Evolutionary conservation across 2,797 vertebrate genomes (phyloP), one percentile per base, ranked within the genome.

Genomic region (Sebastes matsubarae): DNA sequence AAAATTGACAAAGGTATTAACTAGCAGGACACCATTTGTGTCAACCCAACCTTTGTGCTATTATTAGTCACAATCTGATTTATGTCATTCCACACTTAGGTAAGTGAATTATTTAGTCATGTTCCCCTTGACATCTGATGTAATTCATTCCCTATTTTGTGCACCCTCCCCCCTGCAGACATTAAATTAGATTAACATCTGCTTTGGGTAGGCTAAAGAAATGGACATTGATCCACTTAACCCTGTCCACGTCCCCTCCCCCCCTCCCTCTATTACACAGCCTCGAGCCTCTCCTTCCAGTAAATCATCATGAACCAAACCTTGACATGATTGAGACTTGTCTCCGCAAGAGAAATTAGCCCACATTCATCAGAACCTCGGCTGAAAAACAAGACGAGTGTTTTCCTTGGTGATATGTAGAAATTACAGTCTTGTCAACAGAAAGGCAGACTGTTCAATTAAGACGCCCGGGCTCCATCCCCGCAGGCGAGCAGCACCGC

Each of bases 151-250:
- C 91, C 64, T 87, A 3, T 80, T 82, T 74, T 68, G 77, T 74
- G 64, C 84, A 18, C 68, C 78, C 77, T 78, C 85, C 73, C 71
- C 74, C 65, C 80, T 63, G 66, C 57, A 80, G 84, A 92, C 74
- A 52, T 93, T 79, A 84, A 89, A 94, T 95, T 82, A 93, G 89
- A 94, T 95, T 92, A 87, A 89, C 83, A 89, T 92, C 88, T 84
- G 87, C 82, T 91, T 89, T 80, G 77, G 70, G 64, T 77, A 30
- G 83, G 59, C 72, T 82, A 64, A 84, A 86, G 77, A 77, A 89
- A 92, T 87, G 81, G 86, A 83, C 89, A 94, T 93, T 90, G 92
- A 95, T 95, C 86, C 82, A 79, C 77, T 88, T 87, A 86, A 83
- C 82, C 88, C 75, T 1, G 60, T 76, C 61, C 55, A 60, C 57